phyloP scores from a whole-genome alignment of 2,888 invertebrate genomes.

The Tholera decimalis region DNA sequence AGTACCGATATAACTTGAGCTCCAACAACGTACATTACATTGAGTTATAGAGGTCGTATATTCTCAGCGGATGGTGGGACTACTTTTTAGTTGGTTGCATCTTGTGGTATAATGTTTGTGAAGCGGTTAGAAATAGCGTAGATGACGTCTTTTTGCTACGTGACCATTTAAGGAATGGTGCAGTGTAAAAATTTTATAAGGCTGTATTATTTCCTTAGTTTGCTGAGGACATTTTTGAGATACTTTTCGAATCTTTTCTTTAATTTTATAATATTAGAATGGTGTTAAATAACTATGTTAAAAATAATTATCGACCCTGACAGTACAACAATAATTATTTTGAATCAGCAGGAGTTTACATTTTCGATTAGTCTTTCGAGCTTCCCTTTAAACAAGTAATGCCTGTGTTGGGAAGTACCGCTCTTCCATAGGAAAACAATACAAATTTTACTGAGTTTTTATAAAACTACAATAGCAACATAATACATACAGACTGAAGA shows the following conservation, averaged over 20 bases:
- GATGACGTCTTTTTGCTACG: constrained; percentile 53
- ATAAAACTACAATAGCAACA: too few relatives aligned
- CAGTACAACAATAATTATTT: too few relatives aligned
- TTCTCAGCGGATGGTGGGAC: constrained; percentile 64
- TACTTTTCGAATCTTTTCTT: not conserved
- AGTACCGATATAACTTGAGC: constrained; percentile 50
- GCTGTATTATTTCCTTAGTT: constrained; percentile 26
- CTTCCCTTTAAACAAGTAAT: too few relatives aligned
- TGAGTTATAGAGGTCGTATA: constrained; percentile 52
- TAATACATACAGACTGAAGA: too few relatives aligned
- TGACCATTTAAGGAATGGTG: constrained; percentile 45
- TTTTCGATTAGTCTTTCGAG: too few relatives aligned
- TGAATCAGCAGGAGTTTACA: too few relatives aligned
- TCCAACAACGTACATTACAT: constrained; percentile 24
- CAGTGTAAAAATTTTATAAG: constrained; percentile 4
- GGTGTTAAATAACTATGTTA: not conserved
- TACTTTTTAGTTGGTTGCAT: constrained; percentile 64
- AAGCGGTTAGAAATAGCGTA: constrained; percentile 55
- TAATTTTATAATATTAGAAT: not conserved
- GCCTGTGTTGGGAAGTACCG: too few relatives aligned
- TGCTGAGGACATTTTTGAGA: not conserved
- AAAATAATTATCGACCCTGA: too few relatives aligned
- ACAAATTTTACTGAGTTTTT: too few relatives aligned
- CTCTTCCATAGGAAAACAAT: too few relatives aligned
- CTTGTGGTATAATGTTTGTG: constrained; percentile 56